A percentile compares a stretch with the other conserved stretches of the same genome.
Conservation (phyloP, 2,113 vertebrate species). For the Bambusicola thoracicus region DNA sequence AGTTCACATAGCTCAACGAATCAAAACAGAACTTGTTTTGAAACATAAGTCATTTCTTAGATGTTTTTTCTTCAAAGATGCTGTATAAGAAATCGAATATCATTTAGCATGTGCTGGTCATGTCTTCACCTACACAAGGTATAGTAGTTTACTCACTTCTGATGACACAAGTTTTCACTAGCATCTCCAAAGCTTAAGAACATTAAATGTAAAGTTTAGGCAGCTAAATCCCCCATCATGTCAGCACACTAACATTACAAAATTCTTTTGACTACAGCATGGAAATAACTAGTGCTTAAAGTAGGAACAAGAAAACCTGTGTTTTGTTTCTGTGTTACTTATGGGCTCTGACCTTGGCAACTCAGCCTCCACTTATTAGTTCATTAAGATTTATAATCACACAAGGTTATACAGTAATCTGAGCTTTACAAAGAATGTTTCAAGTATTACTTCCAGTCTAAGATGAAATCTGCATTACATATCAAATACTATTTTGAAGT, state of each 20-base stretch:
- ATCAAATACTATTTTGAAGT: not conserved
- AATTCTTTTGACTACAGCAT: not conserved
- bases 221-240: not conserved
- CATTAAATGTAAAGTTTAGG: not conserved
- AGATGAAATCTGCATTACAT: not conserved
- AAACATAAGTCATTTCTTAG: not conserved
- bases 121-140: not conserved
- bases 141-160: not conserved
- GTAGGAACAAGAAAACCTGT: conserved; percentile 42
- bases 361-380: conserved; percentile 1
- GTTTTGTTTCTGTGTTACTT: conserved; percentile 35
- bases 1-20: not conserved
- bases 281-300: conserved; percentile 37
- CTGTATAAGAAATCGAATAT: not conserved
- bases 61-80: not conserved
- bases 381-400: conserved; percentile 29
- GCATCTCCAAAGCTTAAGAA: not conserved
- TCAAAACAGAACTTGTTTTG: not conserved
- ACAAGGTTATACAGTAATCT: not conserved
- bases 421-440: not conserved
- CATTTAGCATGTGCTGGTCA: not conserved
- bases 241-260: not conserved
- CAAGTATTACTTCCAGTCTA: not conserved
- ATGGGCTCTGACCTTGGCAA: not conserved
- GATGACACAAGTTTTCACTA: not conserved